These are phyloP conservation scores for Eurystomus gularis DNA, from an alignment of 2,113 vertebrate species.

Conservation along the genomic window DNA sequence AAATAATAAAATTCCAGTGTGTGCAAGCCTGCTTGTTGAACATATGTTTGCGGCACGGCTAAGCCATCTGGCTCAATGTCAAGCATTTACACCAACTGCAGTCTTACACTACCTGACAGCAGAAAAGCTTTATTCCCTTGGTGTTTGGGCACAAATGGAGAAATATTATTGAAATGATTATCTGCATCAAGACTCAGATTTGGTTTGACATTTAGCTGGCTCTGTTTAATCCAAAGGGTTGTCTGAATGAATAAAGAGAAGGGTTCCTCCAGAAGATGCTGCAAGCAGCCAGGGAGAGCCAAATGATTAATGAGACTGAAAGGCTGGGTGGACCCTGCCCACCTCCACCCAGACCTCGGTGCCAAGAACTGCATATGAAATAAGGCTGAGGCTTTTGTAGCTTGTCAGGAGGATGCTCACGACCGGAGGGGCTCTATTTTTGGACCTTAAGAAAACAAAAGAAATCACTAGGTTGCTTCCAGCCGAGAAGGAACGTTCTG, in stretches of 20 bases:
- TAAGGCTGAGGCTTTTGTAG: constrained; percentile 76
- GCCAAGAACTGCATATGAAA: constrained; percentile 92
- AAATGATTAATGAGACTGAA: constrained; percentile 99
- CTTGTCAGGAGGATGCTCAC: constrained; percentile 72
- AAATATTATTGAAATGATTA: constrained; percentile 99
- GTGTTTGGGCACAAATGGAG: constrained; percentile 99
- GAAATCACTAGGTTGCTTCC: neutral
- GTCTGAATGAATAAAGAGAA: constrained; percentile 97
- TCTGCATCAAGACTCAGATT: constrained; percentile 99
- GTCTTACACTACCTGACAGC: constrained; percentile 99
- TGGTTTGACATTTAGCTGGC: constrained; percentile 99
- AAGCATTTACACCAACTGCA: constrained; percentile 99
- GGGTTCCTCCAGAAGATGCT: constrained; percentile 95
- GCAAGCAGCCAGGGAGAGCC: constrained; percentile 81
- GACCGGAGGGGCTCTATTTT: constrained; percentile 27
- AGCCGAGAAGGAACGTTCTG: neutral
- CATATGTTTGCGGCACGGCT: constrained; percentile 98
- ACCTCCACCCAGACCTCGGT: constrained; percentile 95
- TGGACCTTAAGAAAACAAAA: constrained; percentile 63
- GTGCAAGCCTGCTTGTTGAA: constrained; percentile 98
- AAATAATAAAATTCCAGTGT: constrained; percentile 98
- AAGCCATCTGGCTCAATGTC: constrained; percentile 99
- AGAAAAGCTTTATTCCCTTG: constrained; percentile 99
- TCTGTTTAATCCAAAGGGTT: constrained; percentile 99
- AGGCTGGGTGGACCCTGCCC: constrained; percentile 94